Evolutionary conservation across 2,113 vertebrate genomes (phyloP), one percentile per base, ranked within the genome.

Genomic region (Tyrannus savana): DNA sequence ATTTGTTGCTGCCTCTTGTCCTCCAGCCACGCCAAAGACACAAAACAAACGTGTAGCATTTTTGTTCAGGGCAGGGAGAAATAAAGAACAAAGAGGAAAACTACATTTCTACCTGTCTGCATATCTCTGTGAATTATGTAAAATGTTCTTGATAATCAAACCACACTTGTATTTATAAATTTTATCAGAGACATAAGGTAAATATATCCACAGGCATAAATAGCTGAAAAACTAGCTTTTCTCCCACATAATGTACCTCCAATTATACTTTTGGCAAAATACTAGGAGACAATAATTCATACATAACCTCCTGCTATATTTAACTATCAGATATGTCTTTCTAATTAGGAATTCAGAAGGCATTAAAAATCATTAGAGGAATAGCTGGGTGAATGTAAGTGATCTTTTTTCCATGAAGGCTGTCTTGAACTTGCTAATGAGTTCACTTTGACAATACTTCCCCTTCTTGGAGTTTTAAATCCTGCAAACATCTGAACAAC

Each of bases 181-280:
- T 74, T 86, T 4, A n/a, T 91, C 23, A 46, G 46, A 83, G 62
- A n/a, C 47, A 30, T 76, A 77, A 86, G n/a, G 64, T 60, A 89
- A 93, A 91, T 71, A 80, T 81, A 88, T 82, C 47, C 66, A 66
- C 35, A 68, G 62, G 39, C 62, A 71, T 50, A 91, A 90, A 89
- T 37, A 88, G 37, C 46, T 90, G 78, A 73, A 81, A 82, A 96
- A 47, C 12, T 56, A 64, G 17, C 49, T 92, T 96, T 92, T 88
- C 27, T 75, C 24, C 33, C 17, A 9, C 7, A 19, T 67, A 53
- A 56, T 35, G 12, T 73, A 31, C 56, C 95, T 97, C 78, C 72
- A 95, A 64, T 90, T 95, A 59, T 50, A 80, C 23, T 94, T 94
- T 72, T 89, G 62, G 74, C 58, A 67, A 92, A 96, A 89, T 66